Evolutionary conservation across 1,140 invertebrate species (phyloP).

Genomic region (Drosophila ercepeae): DNA sequence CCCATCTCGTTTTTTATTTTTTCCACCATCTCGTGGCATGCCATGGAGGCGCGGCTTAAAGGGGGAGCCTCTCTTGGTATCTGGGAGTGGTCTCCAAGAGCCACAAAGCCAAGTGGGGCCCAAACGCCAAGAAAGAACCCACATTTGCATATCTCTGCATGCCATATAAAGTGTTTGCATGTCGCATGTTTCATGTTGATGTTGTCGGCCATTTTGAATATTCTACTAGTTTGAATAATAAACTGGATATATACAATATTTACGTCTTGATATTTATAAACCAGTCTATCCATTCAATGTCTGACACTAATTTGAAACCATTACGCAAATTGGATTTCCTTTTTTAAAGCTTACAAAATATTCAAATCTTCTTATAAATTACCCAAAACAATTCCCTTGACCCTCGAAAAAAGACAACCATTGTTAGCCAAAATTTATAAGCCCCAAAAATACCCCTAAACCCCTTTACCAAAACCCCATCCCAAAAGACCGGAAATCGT

Average conservation of each 20-base stretch:
- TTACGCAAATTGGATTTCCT: background rate
- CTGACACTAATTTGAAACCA: slow-evolving; percentile 5
- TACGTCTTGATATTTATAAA: slow-evolving; percentile 52
- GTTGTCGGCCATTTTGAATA: slow-evolving; percentile 75
- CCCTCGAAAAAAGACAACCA: background rate
- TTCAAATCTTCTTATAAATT: slow-evolving; percentile 6
- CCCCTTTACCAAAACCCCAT: slow-evolving; percentile 27
- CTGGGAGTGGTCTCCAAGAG: slow-evolving; percentile 8
- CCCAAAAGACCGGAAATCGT: slow-evolving; percentile 34
- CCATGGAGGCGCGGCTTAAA: slow-evolving; percentile 51
- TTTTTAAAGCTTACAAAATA: background rate
- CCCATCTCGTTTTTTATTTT: slow-evolving; percentile 14
- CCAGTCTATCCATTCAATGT: slow-evolving; percentile 9
- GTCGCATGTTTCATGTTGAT: slow-evolving; percentile 67
- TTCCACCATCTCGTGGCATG: slow-evolving; percentile 41
- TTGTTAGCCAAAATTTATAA: slow-evolving; percentile 22
- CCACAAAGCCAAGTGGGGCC: too few species aligned
- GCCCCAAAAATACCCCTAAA: slow-evolving; percentile 6
- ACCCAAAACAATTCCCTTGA: background rate
- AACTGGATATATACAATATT: too few species aligned
- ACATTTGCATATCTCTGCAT: slow-evolving; percentile 58
- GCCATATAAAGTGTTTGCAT: slow-evolving; percentile 72
- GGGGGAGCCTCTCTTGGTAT: background rate
- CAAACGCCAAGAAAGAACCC: background rate
- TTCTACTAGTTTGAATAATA: background rate